Conservation (phyloP, 2,797 vertebrate species). For the Eleutherodactylus coqui region DNA sequence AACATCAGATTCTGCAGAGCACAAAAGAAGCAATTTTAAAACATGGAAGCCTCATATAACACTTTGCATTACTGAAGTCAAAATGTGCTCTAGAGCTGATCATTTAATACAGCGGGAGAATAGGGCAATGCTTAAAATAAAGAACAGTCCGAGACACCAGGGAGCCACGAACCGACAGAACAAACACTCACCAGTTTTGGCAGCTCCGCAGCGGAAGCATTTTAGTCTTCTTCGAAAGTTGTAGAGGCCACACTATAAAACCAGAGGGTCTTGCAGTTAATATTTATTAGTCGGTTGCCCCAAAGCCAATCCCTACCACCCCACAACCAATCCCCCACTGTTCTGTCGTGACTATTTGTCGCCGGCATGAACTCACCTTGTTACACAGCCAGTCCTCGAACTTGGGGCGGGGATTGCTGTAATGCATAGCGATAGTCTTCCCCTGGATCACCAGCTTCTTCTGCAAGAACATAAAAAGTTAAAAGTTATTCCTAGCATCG, state of each 20-base stretch:
- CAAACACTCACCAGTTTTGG: slow-evolving; percentile 89
- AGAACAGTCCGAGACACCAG: not conserved
- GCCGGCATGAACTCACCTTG: slow-evolving; percentile 81
- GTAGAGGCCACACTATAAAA: slow-evolving; percentile 96
- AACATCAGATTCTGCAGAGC: slow-evolving; percentile 80
- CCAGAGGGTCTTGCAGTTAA: slow-evolving; percentile 48
- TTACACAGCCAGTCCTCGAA: slow-evolving; percentile 99
- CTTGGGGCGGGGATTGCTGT: slow-evolving; percentile 97
- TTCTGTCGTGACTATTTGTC: not conserved
- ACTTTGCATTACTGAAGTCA: no score
- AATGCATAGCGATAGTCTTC: slow-evolving; percentile 96
- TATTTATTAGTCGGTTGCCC: not conserved
- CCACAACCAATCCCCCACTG: not conserved
- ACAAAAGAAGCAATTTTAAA: not conserved
- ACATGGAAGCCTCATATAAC: no score
- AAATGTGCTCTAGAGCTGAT: no score
- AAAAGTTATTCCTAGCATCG: slow-evolving; percentile 81
- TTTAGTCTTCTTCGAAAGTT: slow-evolving; percentile 99
- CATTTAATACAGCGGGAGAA: no score
- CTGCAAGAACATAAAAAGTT: slow-evolving; percentile 90
- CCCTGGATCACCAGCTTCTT: slow-evolving; percentile 96
- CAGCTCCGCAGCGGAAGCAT: slow-evolving; percentile 98
- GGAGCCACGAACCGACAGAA: not conserved
- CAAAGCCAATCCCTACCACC: no score
- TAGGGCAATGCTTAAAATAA: no score